These are phyloP conservation scores for Wasmannia auropunctata DNA, from an alignment of 1,140 invertebrate genomes.

Conservation along the genomic window DNA sequence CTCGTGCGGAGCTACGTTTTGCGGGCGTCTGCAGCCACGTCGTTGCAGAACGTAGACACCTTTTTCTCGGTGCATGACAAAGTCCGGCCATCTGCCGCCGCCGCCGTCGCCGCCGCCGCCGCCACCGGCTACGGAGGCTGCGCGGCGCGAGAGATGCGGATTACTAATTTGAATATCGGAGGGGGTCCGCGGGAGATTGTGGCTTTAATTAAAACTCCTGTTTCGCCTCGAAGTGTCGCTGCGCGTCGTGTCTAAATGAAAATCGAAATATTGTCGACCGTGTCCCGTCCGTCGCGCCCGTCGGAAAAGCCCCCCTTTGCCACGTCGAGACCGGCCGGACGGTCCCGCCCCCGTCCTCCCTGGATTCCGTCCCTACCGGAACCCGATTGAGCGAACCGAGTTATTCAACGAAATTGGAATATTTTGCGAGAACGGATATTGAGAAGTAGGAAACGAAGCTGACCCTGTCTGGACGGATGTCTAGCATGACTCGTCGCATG, in stretches of 20 bases:
- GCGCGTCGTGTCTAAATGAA: conserved; percentile 77
- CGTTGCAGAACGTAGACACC: conserved; percentile 50
- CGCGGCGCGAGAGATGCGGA: conserved; percentile 71
- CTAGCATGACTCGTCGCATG: neutral
- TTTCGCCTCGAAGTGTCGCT: conserved; percentile 69
- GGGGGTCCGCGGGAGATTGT: conserved; percentile 67
- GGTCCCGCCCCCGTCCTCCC: neutral
- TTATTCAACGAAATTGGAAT: conserved; percentile 60
- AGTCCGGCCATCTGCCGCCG: conserved; percentile 77
- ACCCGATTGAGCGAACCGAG: conserved; percentile 32
- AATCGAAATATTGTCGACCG: conserved; percentile 75
- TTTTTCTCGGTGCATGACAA: conserved; percentile 55
- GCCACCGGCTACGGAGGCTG: conserved; percentile 31
- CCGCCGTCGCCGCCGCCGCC: conserved; percentile 70
- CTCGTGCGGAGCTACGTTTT: neutral
- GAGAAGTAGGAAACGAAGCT: conserved; percentile 34
- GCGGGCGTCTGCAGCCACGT: conserved; percentile 20
- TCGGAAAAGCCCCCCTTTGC: neutral
- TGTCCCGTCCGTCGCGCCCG: neutral
- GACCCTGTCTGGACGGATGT: conserved; percentile 30
- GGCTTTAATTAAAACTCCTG: conserved; percentile 83
- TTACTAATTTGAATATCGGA: conserved; percentile 81
- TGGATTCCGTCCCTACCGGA: neutral
- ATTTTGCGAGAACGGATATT: conserved; percentile 50
- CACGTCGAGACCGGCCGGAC: conserved; percentile 37